Conservation (phyloP, 2,888 invertebrate species). For the Chelonus formosanus region DNA sequence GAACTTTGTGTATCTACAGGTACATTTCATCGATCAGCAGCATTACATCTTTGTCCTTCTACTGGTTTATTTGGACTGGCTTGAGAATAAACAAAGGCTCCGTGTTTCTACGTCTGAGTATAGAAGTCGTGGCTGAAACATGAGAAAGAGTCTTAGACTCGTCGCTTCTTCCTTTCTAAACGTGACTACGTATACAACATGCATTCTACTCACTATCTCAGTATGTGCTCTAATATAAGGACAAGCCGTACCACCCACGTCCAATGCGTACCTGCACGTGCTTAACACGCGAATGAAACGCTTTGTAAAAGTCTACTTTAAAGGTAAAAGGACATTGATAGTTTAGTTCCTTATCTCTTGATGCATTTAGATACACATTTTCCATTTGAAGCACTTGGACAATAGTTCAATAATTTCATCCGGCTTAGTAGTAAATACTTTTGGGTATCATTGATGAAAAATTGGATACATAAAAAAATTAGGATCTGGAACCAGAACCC, state of each 20-base stretch:
- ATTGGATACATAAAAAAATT: too few species aligned
- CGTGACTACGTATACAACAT: neutral
- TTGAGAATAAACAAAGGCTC: constrained; percentile 7
- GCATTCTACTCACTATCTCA: too few species aligned
- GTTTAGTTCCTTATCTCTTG: neutral
- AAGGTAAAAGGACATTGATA: neutral
- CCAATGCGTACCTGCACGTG: constrained; percentile 21
- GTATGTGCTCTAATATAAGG: constrained; percentile 6
- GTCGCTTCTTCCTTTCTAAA: constrained; percentile 4
- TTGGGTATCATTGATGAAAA: too few species aligned
- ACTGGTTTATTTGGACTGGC: neutral
- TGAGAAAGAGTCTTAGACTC: neutral
- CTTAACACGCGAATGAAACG: constrained; percentile 21
- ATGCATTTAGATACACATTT: too few species aligned
- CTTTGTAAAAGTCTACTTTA: constrained; percentile 24
- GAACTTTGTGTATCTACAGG: too few species aligned
- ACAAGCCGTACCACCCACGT: constrained; percentile 23
- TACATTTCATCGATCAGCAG: neutral
- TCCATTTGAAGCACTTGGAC: too few species aligned
- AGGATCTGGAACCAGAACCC: neutral
- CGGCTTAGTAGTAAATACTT: too few species aligned
- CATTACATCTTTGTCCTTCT: neutral
- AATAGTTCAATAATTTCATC: too few species aligned
- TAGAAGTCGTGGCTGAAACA: constrained; percentile 10
- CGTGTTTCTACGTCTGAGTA: neutral